phyloP scores from a whole-genome alignment of 2,888 invertebrate genomes.

The Reticulitermes lucifugus region DNA sequence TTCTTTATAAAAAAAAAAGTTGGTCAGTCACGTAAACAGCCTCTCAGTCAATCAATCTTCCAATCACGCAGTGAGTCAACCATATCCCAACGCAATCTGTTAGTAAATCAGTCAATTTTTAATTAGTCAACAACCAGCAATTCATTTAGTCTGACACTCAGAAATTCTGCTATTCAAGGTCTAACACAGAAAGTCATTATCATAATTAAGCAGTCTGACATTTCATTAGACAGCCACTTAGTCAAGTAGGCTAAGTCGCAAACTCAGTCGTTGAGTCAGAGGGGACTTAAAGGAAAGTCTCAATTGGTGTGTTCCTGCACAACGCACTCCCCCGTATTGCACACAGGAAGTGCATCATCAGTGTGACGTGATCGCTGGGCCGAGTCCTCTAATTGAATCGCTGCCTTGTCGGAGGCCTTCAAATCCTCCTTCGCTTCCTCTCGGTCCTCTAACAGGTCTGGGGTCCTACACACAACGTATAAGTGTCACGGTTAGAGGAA shows the following conservation, averaged over 20 bases:
- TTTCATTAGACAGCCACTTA: not conserved
- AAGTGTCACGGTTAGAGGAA: not conserved
- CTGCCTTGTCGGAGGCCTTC: constrained; percentile 17
- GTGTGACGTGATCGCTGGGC: constrained; percentile 43
- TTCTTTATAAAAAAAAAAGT: too few relatives aligned
- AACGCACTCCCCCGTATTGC: not conserved
- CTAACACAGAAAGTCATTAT: not conserved
- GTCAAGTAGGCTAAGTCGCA: not conserved
- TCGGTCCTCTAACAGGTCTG: not conserved
- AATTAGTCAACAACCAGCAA: too few relatives aligned
- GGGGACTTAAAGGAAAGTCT: not conserved
- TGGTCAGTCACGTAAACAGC: too few relatives aligned
- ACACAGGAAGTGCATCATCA: constrained; percentile 46
- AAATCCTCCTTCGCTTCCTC: constrained; percentile 9
- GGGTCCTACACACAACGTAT: not conserved
- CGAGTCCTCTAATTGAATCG: constrained; percentile 47
- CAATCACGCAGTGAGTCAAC: too few relatives aligned
- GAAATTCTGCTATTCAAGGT: too few relatives aligned
- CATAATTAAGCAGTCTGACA: not conserved
- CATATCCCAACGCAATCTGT: too few relatives aligned
- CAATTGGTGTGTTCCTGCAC: not conserved
- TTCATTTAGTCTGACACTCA: too few relatives aligned
- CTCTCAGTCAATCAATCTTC: too few relatives aligned
- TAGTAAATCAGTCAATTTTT: too few relatives aligned
- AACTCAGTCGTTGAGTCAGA: not conserved